Base-by-base conservation (phyloP, 2,113 vertebrate genomes). In the Emydocephalus ijimae region DNA sequence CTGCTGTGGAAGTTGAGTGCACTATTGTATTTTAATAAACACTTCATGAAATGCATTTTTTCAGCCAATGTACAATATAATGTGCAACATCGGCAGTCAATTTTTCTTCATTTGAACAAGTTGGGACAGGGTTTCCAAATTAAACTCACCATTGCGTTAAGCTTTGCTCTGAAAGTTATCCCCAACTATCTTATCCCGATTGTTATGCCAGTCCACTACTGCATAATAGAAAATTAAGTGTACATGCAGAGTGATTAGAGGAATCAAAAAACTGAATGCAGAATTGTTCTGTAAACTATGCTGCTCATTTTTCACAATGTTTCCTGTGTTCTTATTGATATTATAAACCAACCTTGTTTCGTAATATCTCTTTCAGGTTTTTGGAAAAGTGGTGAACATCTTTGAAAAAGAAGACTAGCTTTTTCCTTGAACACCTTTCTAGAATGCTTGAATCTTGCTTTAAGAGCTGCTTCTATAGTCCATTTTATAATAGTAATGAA, bases 321-420 rank as follows among this genome's bases (percentile, higher is more conserved):
- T 14, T 90, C 5, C 3, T 14, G 45, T 85, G 5, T 21, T 24
- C 57, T 87, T 88, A 56, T 45, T 55, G 85, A 20, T 34, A 34
- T 61, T 48, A 87, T 61, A 20, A 81, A 85, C n/a, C 61, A 89
- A 88, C 29, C n/a, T 8, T 93, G 26, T 29, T 61, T 90, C 1
- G 39, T 91, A 93, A 95, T 95, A n/a, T 92, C 61, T 96, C 97
- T 59, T 96, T 59, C 92, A 99, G 99, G 99, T 99, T 96, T 99
- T 99, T 96, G 97, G 96, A 93, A 98, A 98, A 57, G 99, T 99
- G 95, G 98, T 98, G 97, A 96, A 97, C 94, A 96, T 99, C 97
- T 98, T 99, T 7, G 98, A 99, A 96, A 98, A 97, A 96, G 98
- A 99, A 98, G 97, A 98, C 96, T 97, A 98, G 98, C 93, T 95